Evolutionary conservation across 1,140 invertebrate genomes (phyloP), one percentile per base, ranked within the genome.

Genomic region (Drosophila ficusphila): DNA sequence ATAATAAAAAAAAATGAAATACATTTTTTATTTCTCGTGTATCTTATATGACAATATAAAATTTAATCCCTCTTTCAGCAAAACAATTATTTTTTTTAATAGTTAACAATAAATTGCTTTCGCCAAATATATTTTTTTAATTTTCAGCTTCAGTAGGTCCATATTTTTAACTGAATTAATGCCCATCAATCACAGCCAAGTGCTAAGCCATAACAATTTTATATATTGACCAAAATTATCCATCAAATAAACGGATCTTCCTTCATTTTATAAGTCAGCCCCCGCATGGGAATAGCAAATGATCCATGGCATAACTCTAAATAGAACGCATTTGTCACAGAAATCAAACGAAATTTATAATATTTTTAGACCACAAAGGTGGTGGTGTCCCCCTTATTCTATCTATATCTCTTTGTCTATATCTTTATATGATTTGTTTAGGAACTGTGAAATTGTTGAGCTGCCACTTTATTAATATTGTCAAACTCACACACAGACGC

Each of bases 381-480:
- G 53, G 47, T 9, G 39, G 39, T 21, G 6, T 39, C 4, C 25
- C 7, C 14, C 19, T 29, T 14, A 19, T 9, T 31, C 5, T 1
- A 19, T 27, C 16, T 49, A 19, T 38, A 38, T 44, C n/a, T 9
- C 14, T 48, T n/a, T 64, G 25, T 49, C 29, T 57, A 64, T 64
- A 49, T 51, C 9, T 49, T 16, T 36, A 21, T 76, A 72, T 73
- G 68, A 76, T 81, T 81, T 85, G 82, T 86, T 68, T 69, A 76
- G 62, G 78, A 76, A 56, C 81, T 86, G 81, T 86, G 82, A 86
- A 88, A 86, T 77, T 86, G 82, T 86, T 82, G 82, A 86, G 75
- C 82, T 86, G 82, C 73, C 82, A 82, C 74, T 86, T 86, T 88
- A 88, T 88, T 86, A 86, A 86, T 86, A 85, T 86, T 70, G 46